Conservation (phyloP, 2,113 vertebrate genomes). For the Pteronura brasiliensis region DNA sequence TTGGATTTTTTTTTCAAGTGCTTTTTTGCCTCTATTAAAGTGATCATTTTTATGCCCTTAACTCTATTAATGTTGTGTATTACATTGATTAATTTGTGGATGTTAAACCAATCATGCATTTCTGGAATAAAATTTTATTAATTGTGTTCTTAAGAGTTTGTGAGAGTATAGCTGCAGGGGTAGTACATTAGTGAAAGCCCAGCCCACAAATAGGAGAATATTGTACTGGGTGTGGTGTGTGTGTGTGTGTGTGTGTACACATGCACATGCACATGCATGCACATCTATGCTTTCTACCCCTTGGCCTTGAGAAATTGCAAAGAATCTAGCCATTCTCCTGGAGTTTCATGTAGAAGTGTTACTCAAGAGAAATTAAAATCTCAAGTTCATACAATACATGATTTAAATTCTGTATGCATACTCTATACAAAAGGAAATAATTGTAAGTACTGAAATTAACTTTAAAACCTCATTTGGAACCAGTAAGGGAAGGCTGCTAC, state of each 20-base stretch:
- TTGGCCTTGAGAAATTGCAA: neutral
- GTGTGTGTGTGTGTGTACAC: neutral
- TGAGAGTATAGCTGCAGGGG: neutral
- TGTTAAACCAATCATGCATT: neutral
- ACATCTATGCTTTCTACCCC: neutral
- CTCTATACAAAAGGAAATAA: neutral
- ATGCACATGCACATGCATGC: neutral
- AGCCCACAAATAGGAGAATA: neutral
- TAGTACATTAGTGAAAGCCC: neutral
- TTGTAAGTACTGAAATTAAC: neutral
- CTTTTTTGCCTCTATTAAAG: neutral
- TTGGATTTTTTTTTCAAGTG: slow-evolving; percentile 22
- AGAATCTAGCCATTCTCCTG: neutral
- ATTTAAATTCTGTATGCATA: neutral
- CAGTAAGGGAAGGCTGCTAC: neutral
- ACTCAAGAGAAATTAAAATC: neutral
- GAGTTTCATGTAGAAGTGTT: neutral
- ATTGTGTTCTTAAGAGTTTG: neutral
- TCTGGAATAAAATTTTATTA: slow-evolving; percentile 28
- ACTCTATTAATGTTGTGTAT: neutral
- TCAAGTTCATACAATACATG: neutral
- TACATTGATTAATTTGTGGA: neutral
- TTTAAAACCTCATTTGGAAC: neutral
- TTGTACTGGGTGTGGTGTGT: neutral
- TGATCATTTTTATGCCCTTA: neutral